Base-by-base conservation (phyloP, 1,140 invertebrate species). In the Archivesica marissinica region DNA sequence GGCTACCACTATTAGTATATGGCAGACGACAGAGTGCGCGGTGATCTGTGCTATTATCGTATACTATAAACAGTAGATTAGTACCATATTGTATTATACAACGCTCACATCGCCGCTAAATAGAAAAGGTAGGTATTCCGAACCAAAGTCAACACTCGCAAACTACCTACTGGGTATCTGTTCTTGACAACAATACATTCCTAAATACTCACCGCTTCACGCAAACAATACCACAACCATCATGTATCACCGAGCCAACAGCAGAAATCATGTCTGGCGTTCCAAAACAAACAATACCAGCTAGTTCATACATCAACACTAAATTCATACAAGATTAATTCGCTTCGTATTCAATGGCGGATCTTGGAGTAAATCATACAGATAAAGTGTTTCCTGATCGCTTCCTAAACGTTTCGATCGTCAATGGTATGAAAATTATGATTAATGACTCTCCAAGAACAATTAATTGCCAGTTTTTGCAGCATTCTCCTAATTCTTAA, bases 391-490 rank as follows among this genome's bases (percentile, higher is more conserved):
- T 59, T 75, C 80, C 80, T 70, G 39, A 75, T 54, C 11, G 35
- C 47, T 61, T 28, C 50, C 52, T 44, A 74, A 59, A 61, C 68
- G 47, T 33, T 59, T 35, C 41, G 38, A 72, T 81, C 66, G 33
- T 9, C 38, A 35, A 11, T 28, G 66, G 79, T 70, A 72, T 74
- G 80, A 72, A 83, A 83, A 83, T 83, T 83, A 83, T 83, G 80
- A 83, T 83, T 44, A 83, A 83, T 75, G 64, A 41, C 44, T 25
- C 15, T 30, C 52, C 38, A 28, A 75, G 66, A 83, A 83, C 80
- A 83, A 74, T 83, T 83, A 83, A 83, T 83, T 23, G 68, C 25
- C 70, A n/a, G 25, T 74, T 56, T 75, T 75, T 83, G 80, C 80
- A 75, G n/a, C 68, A 83, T 83, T 70, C 68, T 72, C 35, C 33